A percentile compares a stretch with the other conserved stretches of the same genome.
Evolutionary conservation across 2,113 vertebrate species (phyloP).

Genomic region (Lathamus discolor): DNA sequence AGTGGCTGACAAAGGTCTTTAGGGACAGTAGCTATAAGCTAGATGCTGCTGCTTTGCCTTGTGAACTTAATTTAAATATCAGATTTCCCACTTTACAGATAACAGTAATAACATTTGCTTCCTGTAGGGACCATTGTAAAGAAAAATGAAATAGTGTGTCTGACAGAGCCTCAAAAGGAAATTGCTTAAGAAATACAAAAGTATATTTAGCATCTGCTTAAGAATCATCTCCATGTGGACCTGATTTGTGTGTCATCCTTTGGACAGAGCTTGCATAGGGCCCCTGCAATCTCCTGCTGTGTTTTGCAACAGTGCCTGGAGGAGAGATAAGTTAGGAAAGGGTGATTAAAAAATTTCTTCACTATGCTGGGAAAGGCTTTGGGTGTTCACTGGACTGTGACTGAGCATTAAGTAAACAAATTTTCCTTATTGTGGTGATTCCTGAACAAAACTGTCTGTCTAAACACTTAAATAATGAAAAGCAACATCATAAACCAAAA

Average conservation of each 20-base stretch:
- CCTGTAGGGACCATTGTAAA: background rate
- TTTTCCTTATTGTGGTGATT: background rate
- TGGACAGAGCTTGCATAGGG: background rate
- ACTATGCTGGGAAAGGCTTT: background rate
- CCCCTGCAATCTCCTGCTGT: conserved; percentile 31
- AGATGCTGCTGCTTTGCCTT: background rate
- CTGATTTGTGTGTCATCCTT: conserved; percentile 27
- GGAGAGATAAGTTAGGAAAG: background rate
- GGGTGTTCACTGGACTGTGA: background rate
- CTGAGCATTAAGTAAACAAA: background rate
- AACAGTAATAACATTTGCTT: background rate
- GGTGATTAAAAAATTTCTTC: background rate
- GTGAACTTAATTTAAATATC: background rate
- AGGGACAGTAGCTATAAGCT: background rate
- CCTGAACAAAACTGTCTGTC: background rate
- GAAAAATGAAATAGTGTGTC: background rate
- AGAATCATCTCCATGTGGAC: conserved; percentile 25
- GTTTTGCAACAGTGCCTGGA: conserved; percentile 6
- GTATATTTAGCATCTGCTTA: background rate
- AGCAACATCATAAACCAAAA: background rate
- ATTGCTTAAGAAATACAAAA: conserved; percentile 5
- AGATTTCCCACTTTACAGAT: background rate
- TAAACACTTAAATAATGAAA: background rate
- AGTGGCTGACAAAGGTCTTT: background rate
- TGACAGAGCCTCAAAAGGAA: background rate